These are phyloP conservation scores for Cotesia chilonis DNA, from an alignment of 1,140 invertebrate genomes.

Conservation along the genomic window DNA sequence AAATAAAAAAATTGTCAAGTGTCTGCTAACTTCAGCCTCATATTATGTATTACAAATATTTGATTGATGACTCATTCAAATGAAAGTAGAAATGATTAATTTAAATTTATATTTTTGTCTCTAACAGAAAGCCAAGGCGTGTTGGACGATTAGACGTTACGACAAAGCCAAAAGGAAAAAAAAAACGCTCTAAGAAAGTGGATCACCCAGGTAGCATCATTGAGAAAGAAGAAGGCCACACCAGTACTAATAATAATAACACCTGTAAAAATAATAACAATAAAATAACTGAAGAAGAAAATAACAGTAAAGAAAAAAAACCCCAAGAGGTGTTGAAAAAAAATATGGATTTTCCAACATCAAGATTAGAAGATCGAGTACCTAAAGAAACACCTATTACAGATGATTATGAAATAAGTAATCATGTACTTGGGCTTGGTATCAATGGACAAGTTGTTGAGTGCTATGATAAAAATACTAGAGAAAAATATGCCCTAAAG, in stretches of 20 bases:
- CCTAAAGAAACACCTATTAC: slow-evolving; percentile 84
- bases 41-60: neutral
- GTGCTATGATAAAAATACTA: slow-evolving; percentile 74
- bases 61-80: neutral
- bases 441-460: slow-evolving; percentile 96
- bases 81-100: neutral
- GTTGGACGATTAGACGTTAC: slow-evolving; percentile 11
- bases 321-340: slow-evolving; percentile 22
- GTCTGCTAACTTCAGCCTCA: neutral
- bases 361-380: slow-evolving; percentile 47
- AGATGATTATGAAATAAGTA: slow-evolving; percentile 94
- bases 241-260: neutral
- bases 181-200: slow-evolving; percentile 8
- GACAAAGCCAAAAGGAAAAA: slow-evolving; percentile 5
- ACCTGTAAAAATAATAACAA: neutral
- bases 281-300: slow-evolving; percentile 1
- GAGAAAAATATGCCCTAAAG: slow-evolving; percentile 88
- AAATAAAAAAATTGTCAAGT: too few relatives aligned
- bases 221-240: neutral
- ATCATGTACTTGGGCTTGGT: slow-evolving; percentile 93
- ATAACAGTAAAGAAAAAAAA: slow-evolving; percentile 27
- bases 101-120: neutral
- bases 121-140: neutral
- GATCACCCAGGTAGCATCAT: neutral
- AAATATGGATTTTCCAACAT: slow-evolving; percentile 49